phyloP scores from a whole-genome alignment of 2,113 vertebrate species.

The Burhinus bistriatus region DNA sequence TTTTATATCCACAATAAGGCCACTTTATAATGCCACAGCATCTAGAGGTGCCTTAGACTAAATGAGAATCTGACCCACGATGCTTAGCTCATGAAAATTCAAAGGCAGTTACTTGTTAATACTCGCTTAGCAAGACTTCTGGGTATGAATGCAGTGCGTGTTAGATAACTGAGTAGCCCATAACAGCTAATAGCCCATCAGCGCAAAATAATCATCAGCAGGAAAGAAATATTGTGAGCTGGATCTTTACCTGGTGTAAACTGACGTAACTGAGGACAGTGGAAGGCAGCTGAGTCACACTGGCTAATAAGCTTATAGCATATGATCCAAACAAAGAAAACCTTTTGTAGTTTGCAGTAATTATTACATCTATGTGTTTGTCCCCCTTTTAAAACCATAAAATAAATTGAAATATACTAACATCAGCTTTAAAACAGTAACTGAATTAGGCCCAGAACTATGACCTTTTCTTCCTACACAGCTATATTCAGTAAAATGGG shows the following conservation, averaged over 20 bases:
- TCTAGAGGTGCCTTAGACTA: not conserved
- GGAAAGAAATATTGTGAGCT: not conserved
- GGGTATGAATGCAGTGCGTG: not conserved
- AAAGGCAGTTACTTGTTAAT: not conserved
- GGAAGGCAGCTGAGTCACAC: not conserved
- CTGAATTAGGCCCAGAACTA: conserved; percentile 7
- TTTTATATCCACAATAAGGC: not conserved
- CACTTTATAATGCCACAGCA: not conserved
- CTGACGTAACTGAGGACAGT: not conserved
- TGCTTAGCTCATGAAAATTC: not conserved
- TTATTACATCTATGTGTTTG: not conserved
- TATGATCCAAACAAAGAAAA: not conserved
- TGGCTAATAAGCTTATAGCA: not conserved
- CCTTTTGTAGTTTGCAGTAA: not conserved
- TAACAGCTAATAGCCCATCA: not conserved
- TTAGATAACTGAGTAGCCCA: not conserved
- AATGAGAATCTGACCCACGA: not conserved
- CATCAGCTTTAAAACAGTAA: conserved; percentile 10
- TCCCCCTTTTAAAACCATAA: not conserved
- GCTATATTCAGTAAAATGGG: conserved; percentile 40
- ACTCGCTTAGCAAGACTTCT: not conserved
- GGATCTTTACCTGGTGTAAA: not conserved
- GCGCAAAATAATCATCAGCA: not conserved
- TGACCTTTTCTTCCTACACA: conserved; percentile 24
- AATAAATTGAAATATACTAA: conserved; percentile 33